phyloP scores from a whole-genome alignment of 2,888 invertebrate genomes.

The Octonoba sinensis region DNA sequence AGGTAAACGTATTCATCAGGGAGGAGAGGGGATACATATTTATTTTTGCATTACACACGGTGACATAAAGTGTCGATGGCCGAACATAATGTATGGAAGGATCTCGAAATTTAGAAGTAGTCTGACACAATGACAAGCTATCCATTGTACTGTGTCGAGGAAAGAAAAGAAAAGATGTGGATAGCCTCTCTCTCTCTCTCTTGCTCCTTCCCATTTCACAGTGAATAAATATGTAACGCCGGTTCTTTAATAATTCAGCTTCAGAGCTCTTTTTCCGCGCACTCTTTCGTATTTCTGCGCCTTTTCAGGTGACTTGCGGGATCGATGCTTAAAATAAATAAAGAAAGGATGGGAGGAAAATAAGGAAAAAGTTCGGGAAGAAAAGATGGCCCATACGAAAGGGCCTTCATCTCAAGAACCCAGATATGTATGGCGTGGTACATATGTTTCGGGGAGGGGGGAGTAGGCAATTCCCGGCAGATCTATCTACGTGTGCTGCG shows the following conservation, averaged over 20 bases:
- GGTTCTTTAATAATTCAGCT: slow-evolving; percentile 59
- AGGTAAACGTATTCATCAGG: too few species aligned
- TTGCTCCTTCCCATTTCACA: slow-evolving; percentile 41
- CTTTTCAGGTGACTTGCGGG: slow-evolving; percentile 50
- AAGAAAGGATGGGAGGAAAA: slow-evolving; percentile 19
- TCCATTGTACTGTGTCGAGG: too few species aligned
- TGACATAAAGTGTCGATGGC: too few species aligned
- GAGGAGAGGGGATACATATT: too few species aligned
- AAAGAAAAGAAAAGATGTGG: too few species aligned
- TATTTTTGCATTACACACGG: too few species aligned
- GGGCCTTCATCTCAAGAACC: slow-evolving; percentile 37
- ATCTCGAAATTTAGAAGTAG: too few species aligned
- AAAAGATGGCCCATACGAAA: slow-evolving; percentile 34
- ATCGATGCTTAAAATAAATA: slow-evolving; percentile 63
- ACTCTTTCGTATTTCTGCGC: slow-evolving; percentile 25
- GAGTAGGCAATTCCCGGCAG: slow-evolving; percentile 29
- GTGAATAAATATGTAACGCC: slow-evolving; percentile 62
- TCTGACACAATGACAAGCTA: too few species aligned
- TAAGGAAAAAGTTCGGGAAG: slow-evolving; percentile 3
- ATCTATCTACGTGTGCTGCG: slow-evolving; percentile 60
- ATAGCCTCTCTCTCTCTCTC: slow-evolving; percentile 17
- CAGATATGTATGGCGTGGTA: slow-evolving; percentile 60
- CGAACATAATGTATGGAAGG: too few species aligned
- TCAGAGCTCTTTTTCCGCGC: slow-evolving; percentile 18
- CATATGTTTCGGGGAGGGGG: slow-evolving; percentile 36